Evolutionary conservation across 2,888 invertebrate species (phyloP).

Genomic region (Andrena camellia): DNA sequence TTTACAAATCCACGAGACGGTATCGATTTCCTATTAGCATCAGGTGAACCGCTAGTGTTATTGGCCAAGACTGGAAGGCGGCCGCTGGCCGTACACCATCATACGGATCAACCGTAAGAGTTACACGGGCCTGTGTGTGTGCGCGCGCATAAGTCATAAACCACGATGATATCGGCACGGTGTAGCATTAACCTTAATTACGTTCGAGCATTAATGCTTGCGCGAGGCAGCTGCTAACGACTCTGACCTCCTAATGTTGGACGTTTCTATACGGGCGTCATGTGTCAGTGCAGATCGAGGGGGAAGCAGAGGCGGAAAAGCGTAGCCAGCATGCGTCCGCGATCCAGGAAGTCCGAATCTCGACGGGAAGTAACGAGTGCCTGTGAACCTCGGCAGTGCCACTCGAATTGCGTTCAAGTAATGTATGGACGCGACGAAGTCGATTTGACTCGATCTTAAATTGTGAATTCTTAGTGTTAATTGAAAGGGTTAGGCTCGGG

Average conservation of each 20-base stretch:
- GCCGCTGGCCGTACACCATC: conserved; percentile 21
- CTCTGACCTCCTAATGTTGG: conserved; percentile 39
- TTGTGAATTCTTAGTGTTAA: neutral
- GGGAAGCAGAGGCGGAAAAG: conserved; percentile 7
- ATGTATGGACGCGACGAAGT: neutral
- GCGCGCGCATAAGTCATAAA: conserved; percentile 50
- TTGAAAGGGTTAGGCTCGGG: too few relatives aligned
- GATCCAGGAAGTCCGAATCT: neutral
- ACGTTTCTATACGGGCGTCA: conserved; percentile 31
- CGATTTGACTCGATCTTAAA: neutral
- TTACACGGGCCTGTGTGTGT: neutral
- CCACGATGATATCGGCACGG: conserved; percentile 36
- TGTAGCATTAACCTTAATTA: conserved; percentile 62
- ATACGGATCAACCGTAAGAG: conserved; percentile 37
- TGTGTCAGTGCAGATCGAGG: conserved; percentile 54
- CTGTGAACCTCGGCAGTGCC: neutral
- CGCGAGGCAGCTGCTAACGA: conserved; percentile 42
- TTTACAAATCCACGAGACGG: conserved; percentile 45
- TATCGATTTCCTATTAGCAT: conserved; percentile 61
- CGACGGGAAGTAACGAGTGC: neutral
- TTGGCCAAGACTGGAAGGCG: conserved; percentile 30
- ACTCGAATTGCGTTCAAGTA: neutral
- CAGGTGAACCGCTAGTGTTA: conserved; percentile 41
- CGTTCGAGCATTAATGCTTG: conserved; percentile 52
- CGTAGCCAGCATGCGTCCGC: conserved; percentile 22